Evolutionary conservation across 2,797 vertebrate genomes (phyloP), one percentile per base, ranked within the genome.

Genomic region (Leptatherina wallacei): DNA sequence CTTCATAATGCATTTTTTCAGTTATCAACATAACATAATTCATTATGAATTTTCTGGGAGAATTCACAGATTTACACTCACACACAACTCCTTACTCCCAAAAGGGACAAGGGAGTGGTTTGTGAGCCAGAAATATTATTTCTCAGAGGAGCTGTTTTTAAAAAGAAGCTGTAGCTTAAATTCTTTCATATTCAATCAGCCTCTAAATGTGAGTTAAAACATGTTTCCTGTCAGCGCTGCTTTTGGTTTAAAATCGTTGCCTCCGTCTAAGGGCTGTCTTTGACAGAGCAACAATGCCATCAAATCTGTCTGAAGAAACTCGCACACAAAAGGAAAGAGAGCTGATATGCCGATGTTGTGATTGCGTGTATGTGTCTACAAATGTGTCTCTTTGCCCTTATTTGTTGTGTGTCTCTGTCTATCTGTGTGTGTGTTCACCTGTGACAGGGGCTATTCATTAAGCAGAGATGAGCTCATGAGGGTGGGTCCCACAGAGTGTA

Each of bases 391-490:
- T 85, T 71, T 82, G 75, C 65, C n/a, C 44, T 24, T 65, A 36
- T 83, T 71, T 84, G 59, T 85, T 75, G 71, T 78, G 69, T 71
- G 73, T 75, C 63, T 69, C 60, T 65, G 52, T 73, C 60, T 75
- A n/a, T 77, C 44, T 78, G 22, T 58, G 22, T 87, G 78, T 75
- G 73, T 80, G 84, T 85, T 91, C 88, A 92, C 88, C 91, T 93
- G 89, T 86, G 69, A 80, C 78, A 44, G 9, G 49, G 71, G 64
- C 81, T 78, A 80, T 90, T 90, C 84, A 82, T 82, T 63, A 77
- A 77, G 54, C 38, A 69, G 71, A 71, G 79, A 86, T 91, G 90
- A 91, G 85, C 84, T 92, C 90, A 92, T 73, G 78, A 84, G 88
- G 88, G 88, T 75, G 88, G 82, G 79, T 76, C 83, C n/a, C 32